Conservation (phyloP, 2,888 invertebrate genomes). For the Poecilus cupreus region DNA sequence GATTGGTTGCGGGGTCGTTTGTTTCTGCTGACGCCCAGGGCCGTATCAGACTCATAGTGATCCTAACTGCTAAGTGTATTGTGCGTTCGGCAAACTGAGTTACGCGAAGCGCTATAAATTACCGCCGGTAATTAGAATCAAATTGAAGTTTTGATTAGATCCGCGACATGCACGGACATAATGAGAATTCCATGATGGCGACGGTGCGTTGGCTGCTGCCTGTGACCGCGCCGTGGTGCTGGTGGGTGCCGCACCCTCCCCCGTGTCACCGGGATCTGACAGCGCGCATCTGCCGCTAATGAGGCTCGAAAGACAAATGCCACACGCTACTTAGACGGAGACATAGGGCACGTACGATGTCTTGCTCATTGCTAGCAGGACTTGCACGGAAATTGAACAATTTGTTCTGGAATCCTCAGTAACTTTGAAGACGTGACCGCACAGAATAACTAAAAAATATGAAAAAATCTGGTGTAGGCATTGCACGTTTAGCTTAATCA, state of each 20-base stretch:
- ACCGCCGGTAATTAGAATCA: constrained; percentile 68
- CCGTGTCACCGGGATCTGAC: constrained; percentile 20
- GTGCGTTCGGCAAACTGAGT: constrained; percentile 56
- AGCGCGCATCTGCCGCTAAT: constrained; percentile 56
- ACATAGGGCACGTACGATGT: neutral
- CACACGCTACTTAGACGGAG: constrained; percentile 7
- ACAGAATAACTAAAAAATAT: neutral
- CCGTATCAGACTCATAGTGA: neutral
- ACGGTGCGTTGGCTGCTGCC: neutral
- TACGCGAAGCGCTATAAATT: constrained; percentile 65
- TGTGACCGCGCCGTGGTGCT: constrained; percentile 18
- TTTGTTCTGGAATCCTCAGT: neutral
- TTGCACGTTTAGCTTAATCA: too few relatives aligned
- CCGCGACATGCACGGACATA: constrained; percentile 65
- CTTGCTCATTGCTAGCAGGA: neutral
- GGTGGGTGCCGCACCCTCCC: constrained; percentile 5
- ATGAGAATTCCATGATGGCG: constrained; percentile 66
- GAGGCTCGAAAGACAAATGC: constrained; percentile 54
- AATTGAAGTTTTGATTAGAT: constrained; percentile 70
- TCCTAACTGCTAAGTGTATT: constrained; percentile 4
- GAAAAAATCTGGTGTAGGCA: too few relatives aligned
- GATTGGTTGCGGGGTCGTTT: constrained; percentile 52
- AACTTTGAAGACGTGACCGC: neutral
- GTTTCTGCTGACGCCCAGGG: neutral
- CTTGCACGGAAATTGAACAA: constrained; percentile 22